Evolutionary conservation across 2,113 vertebrate genomes (phyloP).

Genomic region (Rhynchomys soricoides): DNA sequence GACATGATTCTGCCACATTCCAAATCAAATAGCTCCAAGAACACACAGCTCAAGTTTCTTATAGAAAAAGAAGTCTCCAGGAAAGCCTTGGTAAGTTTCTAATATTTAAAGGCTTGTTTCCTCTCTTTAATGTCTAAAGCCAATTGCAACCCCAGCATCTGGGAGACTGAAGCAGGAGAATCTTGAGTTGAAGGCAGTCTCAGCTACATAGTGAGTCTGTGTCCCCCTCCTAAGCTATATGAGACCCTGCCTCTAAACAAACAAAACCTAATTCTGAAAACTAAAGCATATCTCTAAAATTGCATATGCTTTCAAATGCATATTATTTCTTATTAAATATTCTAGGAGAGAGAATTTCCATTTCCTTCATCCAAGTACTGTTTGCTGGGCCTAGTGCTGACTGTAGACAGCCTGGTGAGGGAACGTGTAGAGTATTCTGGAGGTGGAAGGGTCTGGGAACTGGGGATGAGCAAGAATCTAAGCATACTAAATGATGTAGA

Average conservation of each 20-base stretch:
- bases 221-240: background rate
- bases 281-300: conserved; percentile 7
- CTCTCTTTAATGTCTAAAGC: background rate
- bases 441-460: background rate
- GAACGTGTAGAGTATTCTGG: background rate
- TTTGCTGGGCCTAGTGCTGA: background rate
- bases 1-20: background rate
- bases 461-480: background rate
- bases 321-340: background rate
- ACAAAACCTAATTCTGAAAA: conserved; percentile 9
- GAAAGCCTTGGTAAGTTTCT: conserved; percentile 32
- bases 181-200: background rate
- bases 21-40: background rate
- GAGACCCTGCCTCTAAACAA: background rate
- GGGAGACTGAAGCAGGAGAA: background rate
- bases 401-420: background rate
- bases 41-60: conserved; percentile 18
- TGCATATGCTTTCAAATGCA: conserved; percentile 27
- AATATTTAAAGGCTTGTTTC: background rate
- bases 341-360: background rate
- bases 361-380: background rate
- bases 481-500: background rate
- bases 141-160: background rate
- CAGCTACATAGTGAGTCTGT: background rate
- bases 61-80: conserved; percentile 41